phyloP scores from a whole-genome alignment of 2,113 vertebrate genomes.

The Nyctereutes procyonoides region DNA sequence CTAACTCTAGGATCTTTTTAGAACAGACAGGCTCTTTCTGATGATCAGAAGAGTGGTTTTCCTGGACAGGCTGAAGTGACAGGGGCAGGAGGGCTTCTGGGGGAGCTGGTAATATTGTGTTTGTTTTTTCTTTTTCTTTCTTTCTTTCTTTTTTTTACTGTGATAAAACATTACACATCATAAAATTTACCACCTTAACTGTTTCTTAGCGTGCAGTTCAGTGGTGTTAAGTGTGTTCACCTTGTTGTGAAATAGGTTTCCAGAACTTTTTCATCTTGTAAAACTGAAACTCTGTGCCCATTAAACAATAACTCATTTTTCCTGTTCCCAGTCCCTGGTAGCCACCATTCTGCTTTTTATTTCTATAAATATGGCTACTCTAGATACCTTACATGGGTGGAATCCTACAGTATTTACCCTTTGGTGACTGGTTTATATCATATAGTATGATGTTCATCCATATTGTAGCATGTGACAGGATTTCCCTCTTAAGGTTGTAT shows the following conservation, averaged over 20 bases:
- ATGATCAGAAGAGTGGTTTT: background rate
- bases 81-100: background rate
- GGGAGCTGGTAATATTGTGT: background rate
- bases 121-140: background rate
- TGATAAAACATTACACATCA: background rate
- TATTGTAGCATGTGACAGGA: background rate
- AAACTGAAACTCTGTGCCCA: background rate
- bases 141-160: background rate
- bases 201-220: slow-evolving; percentile 25
- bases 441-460: background rate
- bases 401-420: background rate
- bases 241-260: background rate
- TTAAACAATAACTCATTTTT: background rate
- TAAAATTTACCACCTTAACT: background rate
- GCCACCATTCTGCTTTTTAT: background rate
- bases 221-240: slow-evolving; percentile 23
- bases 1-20: slow-evolving; percentile 22
- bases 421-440: background rate
- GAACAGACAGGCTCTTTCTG: slow-evolving; percentile 12
- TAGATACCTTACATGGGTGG: background rate
- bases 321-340: background rate
- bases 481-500: background rate
- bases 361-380: background rate
- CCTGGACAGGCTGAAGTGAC: background rate
- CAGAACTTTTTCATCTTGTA: slow-evolving; percentile 7